Conservation (phyloP, 2,888 invertebrate species). For the Pemphredon lugubris region DNA sequence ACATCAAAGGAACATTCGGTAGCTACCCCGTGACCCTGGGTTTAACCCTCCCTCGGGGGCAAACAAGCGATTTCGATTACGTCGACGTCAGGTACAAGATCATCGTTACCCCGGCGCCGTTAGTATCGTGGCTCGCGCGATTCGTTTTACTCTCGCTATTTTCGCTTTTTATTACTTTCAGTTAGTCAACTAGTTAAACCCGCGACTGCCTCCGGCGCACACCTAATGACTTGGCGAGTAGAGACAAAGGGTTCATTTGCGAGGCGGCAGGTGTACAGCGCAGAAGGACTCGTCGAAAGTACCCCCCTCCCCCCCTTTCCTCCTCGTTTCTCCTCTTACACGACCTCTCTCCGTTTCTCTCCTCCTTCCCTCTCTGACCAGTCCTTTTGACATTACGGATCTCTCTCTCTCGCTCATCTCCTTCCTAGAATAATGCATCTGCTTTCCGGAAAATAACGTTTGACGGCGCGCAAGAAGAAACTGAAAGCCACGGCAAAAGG, state of each 20-base stretch:
- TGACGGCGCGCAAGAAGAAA: neutral
- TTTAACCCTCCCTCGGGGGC: slow-evolving; percentile 6
- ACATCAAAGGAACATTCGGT: slow-evolving; percentile 18
- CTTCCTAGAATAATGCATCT: slow-evolving; percentile 29
- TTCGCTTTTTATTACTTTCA: slow-evolving; percentile 64
- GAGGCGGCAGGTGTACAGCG: slow-evolving; percentile 67
- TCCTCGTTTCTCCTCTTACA: slow-evolving; percentile 33
- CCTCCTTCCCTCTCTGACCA: neutral
- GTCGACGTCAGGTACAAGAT: slow-evolving; percentile 38
- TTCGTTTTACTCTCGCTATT: slow-evolving; percentile 59
- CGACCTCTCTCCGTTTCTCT: slow-evolving; percentile 4
- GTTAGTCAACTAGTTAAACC: slow-evolving; percentile 64
- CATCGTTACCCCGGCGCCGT: slow-evolving; percentile 52
- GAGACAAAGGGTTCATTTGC: slow-evolving; percentile 74
- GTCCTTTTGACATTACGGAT: slow-evolving; percentile 41
- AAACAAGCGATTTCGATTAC: slow-evolving; percentile 52
- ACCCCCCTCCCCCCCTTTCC: slow-evolving; percentile 13
- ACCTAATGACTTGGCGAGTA: slow-evolving; percentile 71
- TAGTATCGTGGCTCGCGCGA: slow-evolving; percentile 23
- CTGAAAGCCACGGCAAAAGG: neutral
- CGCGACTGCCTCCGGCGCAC: slow-evolving; percentile 57
- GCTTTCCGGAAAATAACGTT: slow-evolving; percentile 40
- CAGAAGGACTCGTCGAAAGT: slow-evolving; percentile 49
- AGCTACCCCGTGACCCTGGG: slow-evolving; percentile 14
- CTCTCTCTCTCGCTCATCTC: slow-evolving; percentile 15